Evolutionary conservation across 2,797 vertebrate species (phyloP), one percentile per base, ranked within the genome.

Genomic region (Pipistrellus pygmaeus): DNA sequence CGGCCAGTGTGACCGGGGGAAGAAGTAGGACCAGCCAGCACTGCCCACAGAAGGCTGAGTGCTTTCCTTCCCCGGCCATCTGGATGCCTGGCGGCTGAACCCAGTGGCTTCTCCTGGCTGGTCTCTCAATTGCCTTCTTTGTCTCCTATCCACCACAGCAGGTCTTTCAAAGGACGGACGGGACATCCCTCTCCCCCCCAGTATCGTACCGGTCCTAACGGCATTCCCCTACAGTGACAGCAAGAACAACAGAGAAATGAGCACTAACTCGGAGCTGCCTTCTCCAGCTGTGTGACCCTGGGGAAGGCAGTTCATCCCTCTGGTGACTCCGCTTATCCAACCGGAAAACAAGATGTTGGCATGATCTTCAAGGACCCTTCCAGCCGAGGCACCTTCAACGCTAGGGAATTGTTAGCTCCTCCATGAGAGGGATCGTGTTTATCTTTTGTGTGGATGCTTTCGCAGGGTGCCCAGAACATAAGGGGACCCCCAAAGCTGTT

Each of bases 31-130:
- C 0, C 55, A 41, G 4, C 25, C 51, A 21, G 83, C 35, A 13
- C 0, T 0, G 2, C 5, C 35, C 32, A 1, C 6, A 4, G 69
- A 30, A 18, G 51, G 41, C 88, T 60, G 46, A 3, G 6, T 0
- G 27, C n/a, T 30, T 7, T 25, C 32, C 32, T 27, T 27, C 20
- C 32, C 17, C 18, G 0, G 5, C 62, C 35, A 5, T 4, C 3
- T 55, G 5, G 20, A 27, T 30, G 48, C 55, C 69, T 21, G 23
- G 4, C 4, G 23, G 20, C 88, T 11, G 27, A 14, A 25, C 23
- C 0, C 18, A 2, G 0, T 38, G 4, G 11, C 38, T 41, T 48
- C 35, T 27, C 53, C 8, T 8, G 20, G 23, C 38, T 51, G 38
- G 76, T 23, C 12, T 27, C 6, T 35, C 10, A 1, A 25, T 8